Conservation (phyloP, 1,140 invertebrate species). For the Drosophila mayri region DNA sequence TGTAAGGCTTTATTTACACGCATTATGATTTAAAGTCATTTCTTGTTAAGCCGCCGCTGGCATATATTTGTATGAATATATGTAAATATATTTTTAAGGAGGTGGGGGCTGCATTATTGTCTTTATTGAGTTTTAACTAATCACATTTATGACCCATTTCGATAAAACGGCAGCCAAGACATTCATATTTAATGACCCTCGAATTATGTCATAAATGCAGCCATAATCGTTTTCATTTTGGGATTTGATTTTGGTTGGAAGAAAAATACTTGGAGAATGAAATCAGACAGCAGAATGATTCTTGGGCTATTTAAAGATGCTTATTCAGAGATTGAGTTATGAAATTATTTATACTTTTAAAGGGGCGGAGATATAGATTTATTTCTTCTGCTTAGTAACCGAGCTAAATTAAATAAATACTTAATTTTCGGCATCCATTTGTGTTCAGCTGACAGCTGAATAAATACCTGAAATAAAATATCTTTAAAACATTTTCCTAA, state of each 20-base stretch:
- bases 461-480: neutral
- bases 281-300: conserved; percentile 8
- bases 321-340: conserved; percentile 19
- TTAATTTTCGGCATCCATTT: neutral
- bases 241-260: conserved; percentile 4
- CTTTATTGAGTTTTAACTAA: conserved; percentile 38
- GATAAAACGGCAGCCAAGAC: conserved; percentile 15
- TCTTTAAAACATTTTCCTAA: neutral
- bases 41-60: conserved; percentile 44
- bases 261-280: conserved; percentile 5
- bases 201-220: conserved; percentile 45
- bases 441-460: neutral
- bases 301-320: conserved; percentile 31
- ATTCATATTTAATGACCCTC: conserved; percentile 22
- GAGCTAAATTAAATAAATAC: neutral
- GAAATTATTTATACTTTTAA: neutral
- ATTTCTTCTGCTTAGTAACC: neutral
- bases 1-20: conserved; percentile 73
- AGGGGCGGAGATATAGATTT: neutral
- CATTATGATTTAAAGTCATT: conserved; percentile 62
- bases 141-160: conserved; percentile 30
- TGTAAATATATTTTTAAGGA: neutral
- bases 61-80: neutral
- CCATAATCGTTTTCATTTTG: conserved; percentile 2
- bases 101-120: conserved; percentile 3